Evolutionary conservation across 1,140 invertebrate genomes (phyloP).

Genomic region (Vanessa tameamea): DNA sequence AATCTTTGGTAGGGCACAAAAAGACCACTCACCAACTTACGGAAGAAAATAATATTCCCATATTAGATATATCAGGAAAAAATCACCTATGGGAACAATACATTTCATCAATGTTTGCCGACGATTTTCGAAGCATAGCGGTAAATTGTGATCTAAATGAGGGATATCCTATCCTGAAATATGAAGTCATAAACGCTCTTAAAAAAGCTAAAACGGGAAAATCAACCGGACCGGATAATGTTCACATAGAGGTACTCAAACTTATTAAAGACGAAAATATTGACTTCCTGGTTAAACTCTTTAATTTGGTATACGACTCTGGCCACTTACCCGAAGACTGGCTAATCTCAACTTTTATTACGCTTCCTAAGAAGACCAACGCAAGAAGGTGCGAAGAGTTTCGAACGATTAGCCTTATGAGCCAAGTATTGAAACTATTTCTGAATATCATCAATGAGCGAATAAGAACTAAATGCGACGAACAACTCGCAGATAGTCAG

Average conservation of each 20-base stretch:
- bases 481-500: no score
- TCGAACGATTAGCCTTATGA: no score
- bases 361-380: no score
- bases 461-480: no score
- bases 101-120: constrained; percentile 2
- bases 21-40: no score
- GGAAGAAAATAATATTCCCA: no score
- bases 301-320: constrained; percentile 23
- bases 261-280: constrained; percentile 31
- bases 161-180: background rate
- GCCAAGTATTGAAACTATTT: no score
- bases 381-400: no score
- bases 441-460: no score
- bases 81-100: constrained; percentile 29
- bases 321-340: constrained; percentile 20
- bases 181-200: constrained; percentile 20
- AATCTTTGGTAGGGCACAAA: no score
- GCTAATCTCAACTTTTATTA: no score
- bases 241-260: constrained; percentile 34
- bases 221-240: constrained; percentile 29
- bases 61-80: constrained; percentile 17
- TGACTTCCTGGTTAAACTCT: constrained; percentile 4
- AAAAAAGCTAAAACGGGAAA: constrained; percentile 32
- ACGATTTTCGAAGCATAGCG: no score
- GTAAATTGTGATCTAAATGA: background rate